Evolutionary conservation across 2,888 invertebrate species (phyloP).

Genomic region (Drosophila paranaensis): DNA sequence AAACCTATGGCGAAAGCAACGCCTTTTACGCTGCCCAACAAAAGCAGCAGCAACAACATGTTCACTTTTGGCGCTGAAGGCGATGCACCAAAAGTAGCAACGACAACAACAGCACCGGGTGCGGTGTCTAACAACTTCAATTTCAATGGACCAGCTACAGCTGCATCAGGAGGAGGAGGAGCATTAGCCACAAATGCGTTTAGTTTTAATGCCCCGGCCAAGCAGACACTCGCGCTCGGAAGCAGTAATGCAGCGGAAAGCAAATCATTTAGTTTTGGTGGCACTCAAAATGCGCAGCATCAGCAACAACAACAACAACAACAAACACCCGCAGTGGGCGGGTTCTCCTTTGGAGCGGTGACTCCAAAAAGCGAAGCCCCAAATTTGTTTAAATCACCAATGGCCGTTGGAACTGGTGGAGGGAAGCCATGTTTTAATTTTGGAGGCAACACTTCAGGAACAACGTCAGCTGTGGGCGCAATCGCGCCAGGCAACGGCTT

Average conservation of each 20-base stretch:
- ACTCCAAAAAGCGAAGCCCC: slow-evolving; percentile 36
- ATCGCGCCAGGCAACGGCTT: slow-evolving; percentile 24
- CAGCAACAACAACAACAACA: slow-evolving; percentile 22
- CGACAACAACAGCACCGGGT: slow-evolving; percentile 11
- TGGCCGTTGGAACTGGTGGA: slow-evolving; percentile 19
- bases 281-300: background rate
- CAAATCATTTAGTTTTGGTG: slow-evolving; percentile 52
- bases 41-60: background rate
- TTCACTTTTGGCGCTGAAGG: slow-evolving; percentile 37
- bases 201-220: slow-evolving; percentile 20
- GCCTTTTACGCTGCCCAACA: slow-evolving; percentile 26
- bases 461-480: slow-evolving; percentile 10
- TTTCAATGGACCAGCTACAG: slow-evolving; percentile 10
- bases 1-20: slow-evolving; percentile 32
- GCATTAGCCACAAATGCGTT: slow-evolving; percentile 8
- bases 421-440: slow-evolving; percentile 60
- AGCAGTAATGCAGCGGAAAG: slow-evolving; percentile 15
- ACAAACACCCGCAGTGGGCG: slow-evolving; percentile 35
- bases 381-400: slow-evolving; percentile 52
- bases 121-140: background rate
- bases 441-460: slow-evolving; percentile 28
- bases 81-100: background rate
- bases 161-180: background rate
- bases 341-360: slow-evolving; percentile 50
- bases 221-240: slow-evolving; percentile 36